Evolutionary conservation across 2,888 invertebrate genomes (phyloP).

Genomic region (Drosophila emarginata): DNA sequence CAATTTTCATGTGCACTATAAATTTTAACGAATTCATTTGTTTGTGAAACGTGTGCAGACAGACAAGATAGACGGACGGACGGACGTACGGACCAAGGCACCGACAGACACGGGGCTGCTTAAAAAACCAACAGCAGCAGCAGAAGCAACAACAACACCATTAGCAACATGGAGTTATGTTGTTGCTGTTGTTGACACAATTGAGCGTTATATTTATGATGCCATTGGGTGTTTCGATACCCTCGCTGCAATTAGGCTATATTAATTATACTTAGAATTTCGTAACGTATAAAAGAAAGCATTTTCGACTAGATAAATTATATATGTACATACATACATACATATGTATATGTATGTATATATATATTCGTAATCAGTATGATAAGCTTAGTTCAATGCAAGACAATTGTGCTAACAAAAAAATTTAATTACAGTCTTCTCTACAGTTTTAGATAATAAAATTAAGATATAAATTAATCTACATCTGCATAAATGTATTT

Average conservation of each 20-base stretch:
- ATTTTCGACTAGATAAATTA: no score
- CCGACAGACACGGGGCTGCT: constrained; percentile 11
- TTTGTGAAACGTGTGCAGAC: constrained; percentile 52
- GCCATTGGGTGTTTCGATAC: constrained; percentile 38
- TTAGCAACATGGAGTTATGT: constrained; percentile 1
- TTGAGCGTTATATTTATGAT: constrained; percentile 60
- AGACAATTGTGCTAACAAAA: no score
- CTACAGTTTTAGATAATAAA: no score
- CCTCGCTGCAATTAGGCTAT: background rate
- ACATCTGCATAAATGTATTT: no score
- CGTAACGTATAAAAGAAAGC: no score
- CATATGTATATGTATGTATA: no score
- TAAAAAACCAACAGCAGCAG: constrained; percentile 1
- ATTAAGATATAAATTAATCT: no score
- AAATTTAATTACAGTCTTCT: no score
- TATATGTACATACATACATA: no score
- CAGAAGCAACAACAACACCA: constrained; percentile 21
- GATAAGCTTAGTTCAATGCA: no score
- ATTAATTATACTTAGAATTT: constrained; percentile 13
- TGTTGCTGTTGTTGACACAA: constrained; percentile 54
- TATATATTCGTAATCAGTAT: no score
- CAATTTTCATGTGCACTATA: constrained; percentile 56
- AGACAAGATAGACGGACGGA: constrained; percentile 4
- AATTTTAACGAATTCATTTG: constrained; percentile 61
- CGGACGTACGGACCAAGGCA: constrained; percentile 15